Base-by-base conservation (phyloP, 2,113 vertebrate genomes). In the Puma concolor region DNA sequence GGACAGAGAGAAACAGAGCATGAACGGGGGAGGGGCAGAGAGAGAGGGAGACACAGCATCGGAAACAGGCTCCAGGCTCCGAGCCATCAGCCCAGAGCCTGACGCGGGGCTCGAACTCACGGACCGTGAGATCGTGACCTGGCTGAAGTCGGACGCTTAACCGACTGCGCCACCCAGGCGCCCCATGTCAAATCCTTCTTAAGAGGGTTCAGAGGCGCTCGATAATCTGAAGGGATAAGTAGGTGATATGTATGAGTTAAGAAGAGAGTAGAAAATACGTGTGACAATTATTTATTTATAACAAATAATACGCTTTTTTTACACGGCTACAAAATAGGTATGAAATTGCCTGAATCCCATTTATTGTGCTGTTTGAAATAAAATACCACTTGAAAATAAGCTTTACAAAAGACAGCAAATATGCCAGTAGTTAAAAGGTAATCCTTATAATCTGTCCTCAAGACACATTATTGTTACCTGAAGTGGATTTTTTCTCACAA, bases 281-380 rank as follows among this genome's bases (percentile, higher is more conserved):
- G 97, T 95, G 2, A 25, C 64, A 97, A 67, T 19, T 71, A 60
- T 85, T 96, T 93, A 96, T 97, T 97, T 89, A 57, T 84, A 94
- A 77, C 33, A 94, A 97, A 71, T 15, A 93, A 23, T 80, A 31
- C 69, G 86, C 74, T 95, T 97, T 72, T 96, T 96, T 81, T 88
- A 97, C 95, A 97, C 3, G 98, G 31, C 50, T 93, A 81, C 15
- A 74, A 85, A 94, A 90, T 95, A 96, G 10, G 1, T 77, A 94
- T 84, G 36, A 97, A 98, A 93, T 88, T 96, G 50, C 57, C 50
- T 77, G 44, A 86, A 94, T 82, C 13, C 15, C 2, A 94, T 93
- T 96, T 91, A 48, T 50, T 97, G 15, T 77, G 4, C 29, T 16
- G 7, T 74, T 84, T 88, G 63, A 13, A 69, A 74, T 88, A 72